Percentiles rank a stretch among this genome's conserved stretches.
Evolutionary conservation across 2,797 vertebrate species (phyloP).

Genomic region (Thamnophis elegans): DNA sequence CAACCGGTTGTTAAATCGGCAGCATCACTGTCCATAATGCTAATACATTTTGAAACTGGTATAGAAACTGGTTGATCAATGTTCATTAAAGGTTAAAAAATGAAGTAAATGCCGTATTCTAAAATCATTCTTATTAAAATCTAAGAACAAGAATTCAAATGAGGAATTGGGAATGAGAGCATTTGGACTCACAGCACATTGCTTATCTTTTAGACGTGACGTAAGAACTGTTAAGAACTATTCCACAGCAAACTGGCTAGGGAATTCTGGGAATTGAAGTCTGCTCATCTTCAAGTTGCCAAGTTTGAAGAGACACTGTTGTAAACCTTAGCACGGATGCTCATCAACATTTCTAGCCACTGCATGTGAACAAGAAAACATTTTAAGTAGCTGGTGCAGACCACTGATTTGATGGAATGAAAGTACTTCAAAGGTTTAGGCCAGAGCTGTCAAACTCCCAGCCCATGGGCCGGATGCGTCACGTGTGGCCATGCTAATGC

Average conservation of each 20-base stretch:
- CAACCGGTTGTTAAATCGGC: too few species aligned
- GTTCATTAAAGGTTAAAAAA: neutral
- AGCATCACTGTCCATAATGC: too few species aligned
- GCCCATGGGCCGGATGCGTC: too few species aligned
- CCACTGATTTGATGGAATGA: neutral
- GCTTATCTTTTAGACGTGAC: neutral
- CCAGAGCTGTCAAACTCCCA: neutral
- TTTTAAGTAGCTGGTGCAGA: neutral
- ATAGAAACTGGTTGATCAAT: neutral
- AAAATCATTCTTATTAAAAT: neutral
- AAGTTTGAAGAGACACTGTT: neutral
- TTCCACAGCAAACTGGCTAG: neutral
- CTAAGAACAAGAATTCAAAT: neutral
- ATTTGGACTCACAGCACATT: neutral
- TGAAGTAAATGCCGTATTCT: neutral
- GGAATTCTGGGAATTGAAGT: neutral
- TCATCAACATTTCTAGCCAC: neutral
- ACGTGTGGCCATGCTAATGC: too few species aligned
- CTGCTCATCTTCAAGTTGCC: neutral
- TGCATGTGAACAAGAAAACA: neutral
- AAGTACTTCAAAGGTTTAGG: neutral
- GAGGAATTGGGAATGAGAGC: neutral
- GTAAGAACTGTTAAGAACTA: neutral
- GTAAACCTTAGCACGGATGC: neutral
- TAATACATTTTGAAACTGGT: neutral